Evolutionary conservation across 2,888 invertebrate species (phyloP).

Genomic region (Dryomyza anilis): DNA sequence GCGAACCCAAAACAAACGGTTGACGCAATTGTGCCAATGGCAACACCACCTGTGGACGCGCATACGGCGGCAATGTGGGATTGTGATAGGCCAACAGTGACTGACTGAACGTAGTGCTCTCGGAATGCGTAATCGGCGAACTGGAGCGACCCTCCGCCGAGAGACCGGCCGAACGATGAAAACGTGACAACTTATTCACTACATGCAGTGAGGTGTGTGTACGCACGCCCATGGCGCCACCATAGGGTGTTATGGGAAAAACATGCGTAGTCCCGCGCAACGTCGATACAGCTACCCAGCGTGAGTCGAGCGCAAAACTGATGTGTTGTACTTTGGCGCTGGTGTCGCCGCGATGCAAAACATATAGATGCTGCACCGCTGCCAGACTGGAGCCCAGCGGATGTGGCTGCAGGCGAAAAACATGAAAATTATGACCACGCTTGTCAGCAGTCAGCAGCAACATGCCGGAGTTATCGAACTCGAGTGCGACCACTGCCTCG

Average conservation of each 20-base stretch:
- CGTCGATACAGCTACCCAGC: slow-evolving; percentile 97
- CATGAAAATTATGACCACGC: slow-evolving; percentile 93
- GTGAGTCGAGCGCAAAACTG: slow-evolving; percentile 87
- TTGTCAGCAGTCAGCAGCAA: slow-evolving; percentile 89
- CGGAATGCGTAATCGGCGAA: slow-evolving; percentile 67
- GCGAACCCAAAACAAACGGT: slow-evolving; percentile 61
- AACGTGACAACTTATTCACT: slow-evolving; percentile 91
- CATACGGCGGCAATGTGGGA: slow-evolving; percentile 89
- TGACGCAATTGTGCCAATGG: slow-evolving; percentile 88
- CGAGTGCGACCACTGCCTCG: slow-evolving; percentile 86
- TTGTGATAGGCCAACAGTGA: slow-evolving; percentile 74
- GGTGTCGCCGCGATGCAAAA: slow-evolving; percentile 93
- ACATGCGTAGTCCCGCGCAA: slow-evolving; percentile 97
- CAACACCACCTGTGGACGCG: slow-evolving; percentile 78
- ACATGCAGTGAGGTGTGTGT: slow-evolving; percentile 95
- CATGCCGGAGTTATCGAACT: slow-evolving; percentile 90
- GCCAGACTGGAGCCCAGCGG: slow-evolving; percentile 85
- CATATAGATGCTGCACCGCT: slow-evolving; percentile 92
- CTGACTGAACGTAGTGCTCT: slow-evolving; percentile 58
- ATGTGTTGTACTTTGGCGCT: slow-evolving; percentile 94
- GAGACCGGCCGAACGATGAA: slow-evolving; percentile 94
- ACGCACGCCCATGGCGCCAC: slow-evolving; percentile 86
- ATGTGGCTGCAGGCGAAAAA: slow-evolving; percentile 93
- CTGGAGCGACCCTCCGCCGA: slow-evolving; percentile 73
- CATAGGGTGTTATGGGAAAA: slow-evolving; percentile 96